Evolutionary conservation across 2,797 vertebrate genomes (phyloP).

Genomic region (Notoglanidium macrostoma): DNA sequence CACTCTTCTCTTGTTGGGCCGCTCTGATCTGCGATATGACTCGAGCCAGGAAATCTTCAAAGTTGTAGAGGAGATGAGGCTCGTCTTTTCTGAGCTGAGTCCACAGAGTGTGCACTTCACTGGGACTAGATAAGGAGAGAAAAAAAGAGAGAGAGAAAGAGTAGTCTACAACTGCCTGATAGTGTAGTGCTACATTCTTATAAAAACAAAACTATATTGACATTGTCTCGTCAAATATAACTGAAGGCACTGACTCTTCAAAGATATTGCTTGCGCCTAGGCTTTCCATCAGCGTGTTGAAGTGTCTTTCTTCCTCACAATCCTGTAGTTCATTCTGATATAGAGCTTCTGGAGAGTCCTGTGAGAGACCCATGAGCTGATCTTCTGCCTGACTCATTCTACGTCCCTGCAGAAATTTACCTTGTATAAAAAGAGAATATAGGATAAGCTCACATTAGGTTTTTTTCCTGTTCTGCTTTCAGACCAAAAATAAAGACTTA

Average conservation of each 20-base stretch:
- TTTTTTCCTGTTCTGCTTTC: neutral
- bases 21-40: conserved; percentile 87
- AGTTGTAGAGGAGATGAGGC: conserved; percentile 84
- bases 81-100: conserved; percentile 82
- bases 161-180: neutral
- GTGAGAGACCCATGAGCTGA: conserved; percentile 47
- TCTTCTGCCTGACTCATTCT: conserved; percentile 71
- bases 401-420: conserved; percentile 82
- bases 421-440: conserved; percentile 65
- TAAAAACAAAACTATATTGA: neutral
- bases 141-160: neutral
- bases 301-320: conserved; percentile 84
- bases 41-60: conserved; percentile 87
- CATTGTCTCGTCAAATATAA: neutral
- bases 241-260: conserved; percentile 80
- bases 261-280: conserved; percentile 84
- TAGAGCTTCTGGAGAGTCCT: conserved; percentile 69
- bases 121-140: conserved; percentile 66
- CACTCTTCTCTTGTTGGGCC: conserved; percentile 84
- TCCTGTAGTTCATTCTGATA: conserved; percentile 75
- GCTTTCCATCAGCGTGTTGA: conserved; percentile 83
- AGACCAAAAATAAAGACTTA: neutral
- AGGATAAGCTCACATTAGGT: neutral
- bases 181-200: neutral
- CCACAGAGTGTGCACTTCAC: conserved; percentile 85